Base-by-base conservation (phyloP, 2,113 vertebrate genomes). In the Smithornis capensis region DNA sequence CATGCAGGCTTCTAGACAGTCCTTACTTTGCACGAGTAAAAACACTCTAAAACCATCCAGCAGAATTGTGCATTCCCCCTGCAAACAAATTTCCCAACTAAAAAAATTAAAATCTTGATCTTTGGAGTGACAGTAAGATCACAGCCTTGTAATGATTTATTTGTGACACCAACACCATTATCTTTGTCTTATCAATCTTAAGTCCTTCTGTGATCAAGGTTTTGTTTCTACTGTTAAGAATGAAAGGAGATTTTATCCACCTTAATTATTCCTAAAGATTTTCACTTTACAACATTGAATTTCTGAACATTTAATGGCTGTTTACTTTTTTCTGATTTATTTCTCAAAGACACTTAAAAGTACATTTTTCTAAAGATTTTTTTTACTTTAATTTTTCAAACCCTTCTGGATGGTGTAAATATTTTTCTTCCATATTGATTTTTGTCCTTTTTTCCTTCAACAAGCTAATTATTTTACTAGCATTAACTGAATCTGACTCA, bases 221-320 rank as follows among this genome's bases (percentile, higher is more conserved):
- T 94, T 90, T 96, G 52, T 73, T 94, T 94, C 83, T 84, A 49
- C 14, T 45, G 79, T 78, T 93, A 85, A 86, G 27, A 92, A 62
- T 47, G 67, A 77, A 94, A 92, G 53, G 83, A 75, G 45, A 88
- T 70, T 94, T 96, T 89, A 74, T 82, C 45, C 93, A 86, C 9
- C 63, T 74, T 97, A 92, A 70, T 93, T 87, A 94, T 84, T 94
- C 85, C 68, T 93, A 95, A 94, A 96, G 94, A 97, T 83, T 96
- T 96, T 79, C 79, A 71, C 80, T 84, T 90, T 88, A 62, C 38
- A n/a, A 93, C 91, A 95, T 38, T 83, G 74, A 96, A 95, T 96
- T 97, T 96, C 83, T 86, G 37, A 96, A 57, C 81, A 79, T 78
- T 82, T 90, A 81, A 79, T 73, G 86, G 35, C 33, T 50, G 44